A percentile compares a stretch with the other conserved stretches of the same genome.
Evolutionary conservation across 1,140 invertebrate species (phyloP).

Genomic region (Triops cancriformis): DNA sequence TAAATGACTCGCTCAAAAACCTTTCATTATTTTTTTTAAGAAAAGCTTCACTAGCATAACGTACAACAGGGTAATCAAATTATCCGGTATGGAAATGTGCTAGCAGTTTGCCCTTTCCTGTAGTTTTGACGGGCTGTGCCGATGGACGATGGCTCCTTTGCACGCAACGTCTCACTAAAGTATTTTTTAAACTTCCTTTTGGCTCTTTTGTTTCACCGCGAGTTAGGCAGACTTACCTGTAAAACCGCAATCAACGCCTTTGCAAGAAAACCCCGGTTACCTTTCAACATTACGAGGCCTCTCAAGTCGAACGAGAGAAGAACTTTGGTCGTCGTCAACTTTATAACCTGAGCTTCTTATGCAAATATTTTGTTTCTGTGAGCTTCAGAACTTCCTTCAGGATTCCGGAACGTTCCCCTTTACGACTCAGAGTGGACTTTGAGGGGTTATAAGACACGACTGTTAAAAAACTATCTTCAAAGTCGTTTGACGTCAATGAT

Average conservation of each 20-base stretch:
- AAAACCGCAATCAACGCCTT: constrained; percentile 9
- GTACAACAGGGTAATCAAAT: constrained; percentile 2
- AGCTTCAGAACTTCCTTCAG: background rate
- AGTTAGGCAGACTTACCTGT: constrained; percentile 1
- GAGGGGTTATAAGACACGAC: background rate
- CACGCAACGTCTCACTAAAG: background rate
- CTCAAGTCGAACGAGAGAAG: background rate
- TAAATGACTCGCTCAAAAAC: background rate
- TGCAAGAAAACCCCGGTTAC: background rate
- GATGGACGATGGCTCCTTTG: background rate
- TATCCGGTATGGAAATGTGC: constrained; percentile 1
- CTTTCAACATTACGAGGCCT: background rate
- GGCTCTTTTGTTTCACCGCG: background rate
- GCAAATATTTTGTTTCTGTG: background rate
- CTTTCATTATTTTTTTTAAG: background rate
- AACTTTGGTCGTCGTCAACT: background rate
- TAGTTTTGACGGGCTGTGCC: background rate
- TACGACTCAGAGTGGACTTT: background rate
- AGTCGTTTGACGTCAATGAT: constrained; percentile 10
- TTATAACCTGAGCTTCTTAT: background rate
- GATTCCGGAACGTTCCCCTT: background rate
- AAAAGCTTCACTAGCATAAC: background rate
- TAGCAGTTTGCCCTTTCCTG: background rate
- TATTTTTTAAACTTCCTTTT: background rate
- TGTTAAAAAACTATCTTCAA: background rate